Conservation (phyloP, 2,113 vertebrate genomes). For the Irena cyanogastra region DNA sequence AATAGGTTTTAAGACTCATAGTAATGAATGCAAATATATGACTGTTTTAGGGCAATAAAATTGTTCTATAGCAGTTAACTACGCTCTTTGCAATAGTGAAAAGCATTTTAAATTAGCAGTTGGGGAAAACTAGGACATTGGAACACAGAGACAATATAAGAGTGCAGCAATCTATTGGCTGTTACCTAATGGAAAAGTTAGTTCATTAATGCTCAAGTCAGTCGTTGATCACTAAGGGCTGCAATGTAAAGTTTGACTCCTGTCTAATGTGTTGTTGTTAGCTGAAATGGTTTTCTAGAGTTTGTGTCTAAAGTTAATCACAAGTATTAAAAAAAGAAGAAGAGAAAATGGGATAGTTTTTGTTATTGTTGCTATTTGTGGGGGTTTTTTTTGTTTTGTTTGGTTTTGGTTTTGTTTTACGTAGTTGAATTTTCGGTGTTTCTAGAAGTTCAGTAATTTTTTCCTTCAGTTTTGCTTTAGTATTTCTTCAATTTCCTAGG, state of each 20-base stretch:
- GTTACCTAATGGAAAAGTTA: conserved; percentile 34
- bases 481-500: neutral
- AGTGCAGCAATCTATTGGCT: conserved; percentile 16
- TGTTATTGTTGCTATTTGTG: too few species aligned
- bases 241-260: neutral
- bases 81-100: conserved; percentile 19
- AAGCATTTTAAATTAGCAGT: conserved; percentile 56
- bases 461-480: neutral
- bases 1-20: conserved; percentile 49
- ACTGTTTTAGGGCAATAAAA: conserved; percentile 59
- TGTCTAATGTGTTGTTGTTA: neutral
- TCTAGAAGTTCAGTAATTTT: neutral
- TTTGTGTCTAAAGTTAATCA: neutral
- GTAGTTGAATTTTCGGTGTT: neutral
- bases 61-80: conserved; percentile 34
- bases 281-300: neutral
- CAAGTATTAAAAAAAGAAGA: neutral
- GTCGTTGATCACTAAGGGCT: neutral
- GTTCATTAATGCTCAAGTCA: conserved; percentile 4
- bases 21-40: conserved; percentile 70
- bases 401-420: neutral
- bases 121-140: conserved; percentile 54
- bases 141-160: conserved; percentile 5
- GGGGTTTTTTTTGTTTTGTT: neutral
- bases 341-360: rapidly evolving